Evolutionary conservation across 2,888 invertebrate species (phyloP), one percentile per base, ranked within the genome.

Genomic region (Dicycla oo): DNA sequence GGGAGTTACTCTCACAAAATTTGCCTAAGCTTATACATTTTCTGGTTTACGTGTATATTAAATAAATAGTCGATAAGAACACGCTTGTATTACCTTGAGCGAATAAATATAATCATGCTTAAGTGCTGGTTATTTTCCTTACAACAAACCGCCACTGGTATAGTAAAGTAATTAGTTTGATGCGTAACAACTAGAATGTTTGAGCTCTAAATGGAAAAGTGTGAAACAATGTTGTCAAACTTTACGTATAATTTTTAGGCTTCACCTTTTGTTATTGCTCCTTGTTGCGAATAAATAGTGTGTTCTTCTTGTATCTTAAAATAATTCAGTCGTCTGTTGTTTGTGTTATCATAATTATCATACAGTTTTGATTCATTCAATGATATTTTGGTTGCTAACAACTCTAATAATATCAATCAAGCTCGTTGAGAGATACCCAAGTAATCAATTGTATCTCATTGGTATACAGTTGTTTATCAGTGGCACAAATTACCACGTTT

Each of bases 401-500:
- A 4, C 51, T 53, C 40, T 40, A 76, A 69, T 69, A 26, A 75
- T 57, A 65, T 30, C 66, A 83, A 85, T 85, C 56, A 63, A 72
- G 49, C 49, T 62, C 64, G 51, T 69, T 75, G 54, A 49, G 11
- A 26, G 26, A 8, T 5, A 51, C 62, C 26, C 26, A 15, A 30
- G 15, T 3, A 23, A 47, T 58, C 66, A 75, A 81, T 83, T 81
- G 80, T n/a, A n/a, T 45, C 47, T 80, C 45, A 74, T 68, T 78
- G 34, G 5, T 30, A 38, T 40, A 13, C 10, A 49, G n/a, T 13
- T 78, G 73, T 54, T 43, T 11, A 34, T 13, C 26, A 20, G 4
- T 7, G 26, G 0, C 26, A 43, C 5, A 15, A 5, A 0, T n/a
- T n/a, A n/a, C n/a, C n/a, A n/a, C n/a, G n/a, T n/a, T 20, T 43